These are phyloP conservation scores for Spinus pinus DNA, from an alignment of 2,797 vertebrate genomes.

Conservation along the genomic window DNA sequence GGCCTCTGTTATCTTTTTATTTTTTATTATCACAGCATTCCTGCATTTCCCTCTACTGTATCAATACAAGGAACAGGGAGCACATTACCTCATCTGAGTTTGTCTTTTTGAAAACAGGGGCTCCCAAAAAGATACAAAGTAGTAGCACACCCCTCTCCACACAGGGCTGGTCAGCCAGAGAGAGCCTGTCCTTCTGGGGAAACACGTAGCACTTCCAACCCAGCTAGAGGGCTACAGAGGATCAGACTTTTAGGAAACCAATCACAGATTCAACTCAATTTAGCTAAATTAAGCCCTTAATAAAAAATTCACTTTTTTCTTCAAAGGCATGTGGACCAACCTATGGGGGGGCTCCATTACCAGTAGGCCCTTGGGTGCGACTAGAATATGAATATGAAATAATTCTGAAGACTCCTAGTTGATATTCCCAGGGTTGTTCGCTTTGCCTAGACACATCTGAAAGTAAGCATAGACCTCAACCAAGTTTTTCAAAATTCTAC, in stretches of 20 bases:
- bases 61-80: neutral
- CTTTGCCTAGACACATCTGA: neutral
- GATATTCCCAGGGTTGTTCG: neutral
- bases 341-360: neutral
- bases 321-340: neutral
- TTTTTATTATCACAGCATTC: neutral
- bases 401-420: neutral
- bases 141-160: neutral
- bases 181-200: neutral
- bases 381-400: neutral
- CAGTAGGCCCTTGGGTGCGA: neutral
- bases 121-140: neutral
- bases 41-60: neutral
- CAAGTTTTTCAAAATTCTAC: neutral
- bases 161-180: neutral
- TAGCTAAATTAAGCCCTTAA: constrained; percentile 35
- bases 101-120: neutral
- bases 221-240: neutral
- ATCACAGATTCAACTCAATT: neutral
- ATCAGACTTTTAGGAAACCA: neutral
- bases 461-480: neutral
- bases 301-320: constrained; percentile 60
- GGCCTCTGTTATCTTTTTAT: too few species aligned
- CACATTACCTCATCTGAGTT: neutral
- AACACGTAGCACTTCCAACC: neutral